A percentile compares a stretch with the other conserved stretches of the same genome.
Conservation (phyloP, 2,797 vertebrate genomes). For the Fratercula arctica region DNA sequence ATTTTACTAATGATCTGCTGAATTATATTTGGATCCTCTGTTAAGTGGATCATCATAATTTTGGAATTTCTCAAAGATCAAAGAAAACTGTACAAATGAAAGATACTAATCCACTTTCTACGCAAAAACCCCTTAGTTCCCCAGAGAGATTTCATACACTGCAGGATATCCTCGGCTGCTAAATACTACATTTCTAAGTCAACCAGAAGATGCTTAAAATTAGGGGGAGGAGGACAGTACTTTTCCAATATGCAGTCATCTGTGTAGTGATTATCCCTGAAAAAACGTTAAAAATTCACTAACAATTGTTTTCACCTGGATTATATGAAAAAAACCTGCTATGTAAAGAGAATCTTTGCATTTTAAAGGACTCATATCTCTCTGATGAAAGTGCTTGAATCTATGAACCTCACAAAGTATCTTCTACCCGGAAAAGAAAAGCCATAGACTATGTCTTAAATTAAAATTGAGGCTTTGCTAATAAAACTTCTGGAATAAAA, state of each 20-base stretch:
- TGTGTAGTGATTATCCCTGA: background rate
- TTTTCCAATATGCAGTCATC: background rate
- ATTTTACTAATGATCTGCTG: background rate
- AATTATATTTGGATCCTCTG: background rate
- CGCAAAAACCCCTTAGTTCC: background rate
- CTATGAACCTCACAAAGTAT: background rate
- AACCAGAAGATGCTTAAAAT: background rate
- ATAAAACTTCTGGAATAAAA: conserved; percentile 6
- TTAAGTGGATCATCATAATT: background rate
- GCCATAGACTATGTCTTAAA: background rate
- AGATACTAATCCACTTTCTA: background rate
- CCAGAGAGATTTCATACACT: background rate
- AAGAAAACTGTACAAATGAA: background rate
- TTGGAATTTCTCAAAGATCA: background rate
- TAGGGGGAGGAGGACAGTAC: background rate
- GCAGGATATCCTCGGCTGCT: background rate
- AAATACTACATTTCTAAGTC: background rate
- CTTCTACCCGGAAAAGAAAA: background rate
- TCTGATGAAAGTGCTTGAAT: background rate
- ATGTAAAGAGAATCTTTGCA: background rate
- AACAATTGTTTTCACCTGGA: background rate
- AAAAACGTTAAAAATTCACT: background rate
- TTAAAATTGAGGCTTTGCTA: background rate
- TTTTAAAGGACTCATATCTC: background rate
- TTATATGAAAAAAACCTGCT: background rate